Conservation (phyloP, 2,797 vertebrate species). For the Bradypodion pumilum region DNA sequence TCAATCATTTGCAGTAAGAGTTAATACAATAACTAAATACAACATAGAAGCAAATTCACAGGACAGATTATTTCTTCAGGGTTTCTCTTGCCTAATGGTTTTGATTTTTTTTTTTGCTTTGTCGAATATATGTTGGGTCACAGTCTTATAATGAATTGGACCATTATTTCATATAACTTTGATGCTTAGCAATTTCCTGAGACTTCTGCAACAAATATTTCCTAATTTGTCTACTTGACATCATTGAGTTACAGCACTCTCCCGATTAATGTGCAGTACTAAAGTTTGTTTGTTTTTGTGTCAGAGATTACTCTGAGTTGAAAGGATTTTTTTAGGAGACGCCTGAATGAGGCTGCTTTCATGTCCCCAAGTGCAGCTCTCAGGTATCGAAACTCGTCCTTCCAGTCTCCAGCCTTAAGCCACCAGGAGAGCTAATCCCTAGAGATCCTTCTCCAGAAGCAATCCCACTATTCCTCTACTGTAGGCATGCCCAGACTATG, state of each 20-base stretch:
- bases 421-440: no score
- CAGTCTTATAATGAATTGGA: background rate
- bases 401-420: no score
- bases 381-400: no score
- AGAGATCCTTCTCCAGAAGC: no score
- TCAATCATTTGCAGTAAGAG: conserved; percentile 29
- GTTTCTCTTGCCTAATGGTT: conserved; percentile 18
- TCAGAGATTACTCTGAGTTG: no score
- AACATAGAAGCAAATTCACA: background rate
- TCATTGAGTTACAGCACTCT: background rate
- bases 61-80: background rate
- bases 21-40: background rate
- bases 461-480: background rate
- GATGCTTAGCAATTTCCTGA: background rate
- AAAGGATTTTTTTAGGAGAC: no score
- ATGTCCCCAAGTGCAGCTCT: no score
- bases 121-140: background rate
- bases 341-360: no score
- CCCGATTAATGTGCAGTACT: background rate
- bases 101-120: background rate
- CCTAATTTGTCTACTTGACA: background rate
- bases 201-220: background rate
- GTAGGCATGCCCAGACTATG: no score
- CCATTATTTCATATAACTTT: background rate
- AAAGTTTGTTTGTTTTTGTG: no score